A percentile compares a stretch with the other conserved stretches of the same genome.
Conservation (phyloP, 1,140 invertebrate species). For the Caenorhabditis briggsae region DNA sequence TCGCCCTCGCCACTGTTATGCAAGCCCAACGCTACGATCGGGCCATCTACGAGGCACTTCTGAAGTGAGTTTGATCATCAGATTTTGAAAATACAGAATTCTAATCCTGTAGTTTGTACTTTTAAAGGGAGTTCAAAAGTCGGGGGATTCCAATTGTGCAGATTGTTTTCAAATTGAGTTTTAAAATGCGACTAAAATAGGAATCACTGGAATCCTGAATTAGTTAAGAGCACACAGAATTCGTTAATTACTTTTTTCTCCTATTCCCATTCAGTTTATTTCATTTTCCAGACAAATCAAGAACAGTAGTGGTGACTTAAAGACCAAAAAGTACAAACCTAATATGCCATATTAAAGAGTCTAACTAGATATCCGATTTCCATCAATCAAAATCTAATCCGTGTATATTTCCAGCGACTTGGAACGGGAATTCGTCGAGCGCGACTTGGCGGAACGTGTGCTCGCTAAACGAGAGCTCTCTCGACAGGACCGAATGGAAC, state of each 20-base stretch:
- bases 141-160: not conserved
- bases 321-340: not conserved
- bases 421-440: constrained; percentile 60
- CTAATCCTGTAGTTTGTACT: not conserved
- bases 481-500: constrained; percentile 6
- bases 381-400: not conserved
- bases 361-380: too few relatives aligned
- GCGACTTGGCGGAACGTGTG: constrained; percentile 53
- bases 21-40: constrained; percentile 55
- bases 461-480: constrained; percentile 53
- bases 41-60: constrained; percentile 57
- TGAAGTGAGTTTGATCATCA: constrained; percentile 52
- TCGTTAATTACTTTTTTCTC: not conserved
- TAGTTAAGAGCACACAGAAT: not conserved
- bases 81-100: not conserved
- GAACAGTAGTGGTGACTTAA: not conserved
- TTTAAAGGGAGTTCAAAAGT: not conserved
- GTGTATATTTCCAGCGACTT: constrained; percentile 59
- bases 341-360: not conserved
- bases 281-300: not conserved
- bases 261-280: not conserved
- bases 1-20: constrained; percentile 48
- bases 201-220: not conserved
- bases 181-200: too few relatives aligned
- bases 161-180: constrained; percentile 10